Conservation (phyloP, 2,888 invertebrate genomes). For the Chaitophorus viminalis region DNA sequence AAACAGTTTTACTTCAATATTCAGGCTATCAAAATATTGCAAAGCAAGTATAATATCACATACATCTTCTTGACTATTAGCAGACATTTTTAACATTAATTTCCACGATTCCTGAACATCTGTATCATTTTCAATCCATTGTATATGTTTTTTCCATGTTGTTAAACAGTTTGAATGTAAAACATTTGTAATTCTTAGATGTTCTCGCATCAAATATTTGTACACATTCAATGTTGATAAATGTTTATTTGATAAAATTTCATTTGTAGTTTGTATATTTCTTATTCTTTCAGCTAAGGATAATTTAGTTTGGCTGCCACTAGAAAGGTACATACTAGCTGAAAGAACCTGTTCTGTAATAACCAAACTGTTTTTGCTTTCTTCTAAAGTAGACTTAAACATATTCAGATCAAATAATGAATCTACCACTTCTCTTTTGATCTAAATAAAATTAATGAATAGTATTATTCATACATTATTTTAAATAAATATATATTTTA, state of each 20-base stretch:
- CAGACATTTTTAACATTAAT: constrained; percentile 67
- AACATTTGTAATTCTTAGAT: constrained; percentile 43
- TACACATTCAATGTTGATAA: constrained; percentile 71
- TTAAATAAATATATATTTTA: background rate
- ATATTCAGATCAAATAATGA: constrained; percentile 73
- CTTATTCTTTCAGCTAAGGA: constrained; percentile 28
- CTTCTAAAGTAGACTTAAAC: constrained; percentile 71
- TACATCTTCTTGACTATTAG: constrained; percentile 67
- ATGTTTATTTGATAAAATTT: constrained; percentile 67
- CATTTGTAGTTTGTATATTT: constrained; percentile 69
- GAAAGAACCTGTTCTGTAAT: constrained; percentile 68
- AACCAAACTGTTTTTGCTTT: constrained; percentile 71
- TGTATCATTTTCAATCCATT: constrained; percentile 57
- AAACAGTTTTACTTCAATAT: constrained; percentile 71
- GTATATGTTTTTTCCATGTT: constrained; percentile 62
- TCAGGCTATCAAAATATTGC: constrained; percentile 68
- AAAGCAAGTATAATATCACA: constrained; percentile 67
- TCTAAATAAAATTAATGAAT: constrained; percentile 66
- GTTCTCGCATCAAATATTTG: constrained; percentile 64
- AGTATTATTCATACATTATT: no score
- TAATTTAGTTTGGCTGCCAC: constrained; percentile 65
- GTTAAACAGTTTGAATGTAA: constrained; percentile 53
- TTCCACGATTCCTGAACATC: constrained; percentile 63
- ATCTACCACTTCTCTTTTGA: constrained; percentile 73
- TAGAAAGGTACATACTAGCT: constrained; percentile 67